A percentile compares a stretch with the other conserved stretches of the same genome.
phyloP scores from a whole-genome alignment of 1,140 invertebrate genomes.

The Drosophila nigromelanica region DNA sequence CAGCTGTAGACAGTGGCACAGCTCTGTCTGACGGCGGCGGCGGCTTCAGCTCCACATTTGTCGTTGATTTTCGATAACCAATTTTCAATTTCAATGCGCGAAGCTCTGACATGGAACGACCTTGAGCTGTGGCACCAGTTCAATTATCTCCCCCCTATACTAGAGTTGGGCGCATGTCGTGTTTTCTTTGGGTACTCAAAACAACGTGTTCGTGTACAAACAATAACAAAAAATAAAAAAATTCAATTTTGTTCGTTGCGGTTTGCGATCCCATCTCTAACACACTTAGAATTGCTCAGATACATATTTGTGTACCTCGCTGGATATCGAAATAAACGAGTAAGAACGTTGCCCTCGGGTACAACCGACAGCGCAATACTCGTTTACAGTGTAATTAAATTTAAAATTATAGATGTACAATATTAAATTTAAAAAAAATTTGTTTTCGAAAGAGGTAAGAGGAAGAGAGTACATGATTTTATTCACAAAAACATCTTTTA shows the following conservation, averaged over 20 bases:
- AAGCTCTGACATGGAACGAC: conserved; percentile 69
- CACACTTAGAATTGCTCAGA: conserved; percentile 5
- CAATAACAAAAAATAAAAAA: no score
- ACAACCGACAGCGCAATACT: no score
- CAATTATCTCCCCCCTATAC: conserved; percentile 47
- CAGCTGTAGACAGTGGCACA: conserved; percentile 50
- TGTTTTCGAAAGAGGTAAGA: no score
- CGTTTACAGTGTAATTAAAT: no score
- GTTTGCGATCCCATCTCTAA: neutral
- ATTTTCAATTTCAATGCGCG: conserved; percentile 44
- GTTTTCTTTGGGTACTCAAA: neutral
- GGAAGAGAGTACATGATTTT: no score
- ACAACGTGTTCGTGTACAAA: no score
- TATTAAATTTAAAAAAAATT: no score
- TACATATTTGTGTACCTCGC: neutral
- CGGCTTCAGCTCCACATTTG: conserved; percentile 52
- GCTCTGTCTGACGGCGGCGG: conserved; percentile 49
- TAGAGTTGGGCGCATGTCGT: neutral
- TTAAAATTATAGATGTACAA: no score
- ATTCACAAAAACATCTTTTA: no score
- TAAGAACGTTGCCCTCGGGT: no score
- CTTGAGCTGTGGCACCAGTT: conserved; percentile 59
- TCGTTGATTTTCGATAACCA: conserved; percentile 51
- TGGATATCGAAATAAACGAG: neutral
- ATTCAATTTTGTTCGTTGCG: no score